Conservation (phyloP, 2,888 invertebrate genomes). For the Clunio marinus region DNA sequence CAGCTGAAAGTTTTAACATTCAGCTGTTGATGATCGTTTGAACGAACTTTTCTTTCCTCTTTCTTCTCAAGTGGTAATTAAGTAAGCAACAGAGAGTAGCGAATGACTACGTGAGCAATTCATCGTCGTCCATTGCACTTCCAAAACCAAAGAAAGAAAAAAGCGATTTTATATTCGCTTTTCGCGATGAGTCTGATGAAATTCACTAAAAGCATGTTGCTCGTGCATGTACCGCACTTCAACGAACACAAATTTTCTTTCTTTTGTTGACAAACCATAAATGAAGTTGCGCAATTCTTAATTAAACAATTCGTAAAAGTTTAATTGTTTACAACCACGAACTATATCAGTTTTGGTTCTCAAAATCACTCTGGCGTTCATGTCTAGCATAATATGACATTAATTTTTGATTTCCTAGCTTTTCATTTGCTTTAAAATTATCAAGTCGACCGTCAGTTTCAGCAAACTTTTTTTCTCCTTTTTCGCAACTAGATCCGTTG, state of each 20-base stretch:
- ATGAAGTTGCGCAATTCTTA: background rate
- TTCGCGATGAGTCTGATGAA: slow-evolving; percentile 11
- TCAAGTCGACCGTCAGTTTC: too few relatives aligned
- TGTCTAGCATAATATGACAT: background rate
- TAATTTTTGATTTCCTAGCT: background rate
- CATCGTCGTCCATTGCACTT: background rate
- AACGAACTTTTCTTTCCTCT: background rate
- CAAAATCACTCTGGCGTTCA: background rate
- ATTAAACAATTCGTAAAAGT: slow-evolving; percentile 31
- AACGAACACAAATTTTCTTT: slow-evolving; percentile 2
- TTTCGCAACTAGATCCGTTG: too few relatives aligned
- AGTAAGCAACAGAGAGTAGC: too few relatives aligned
- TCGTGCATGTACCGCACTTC: background rate
- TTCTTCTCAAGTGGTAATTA: background rate
- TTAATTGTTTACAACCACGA: slow-evolving; percentile 14
- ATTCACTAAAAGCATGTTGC: background rate
- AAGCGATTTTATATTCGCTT: background rate
- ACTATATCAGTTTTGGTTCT: background rate
- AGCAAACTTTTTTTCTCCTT: background rate
- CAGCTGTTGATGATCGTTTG: background rate
- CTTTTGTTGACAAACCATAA: slow-evolving; percentile 31
- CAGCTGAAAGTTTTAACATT: background rate
- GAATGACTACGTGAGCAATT: slow-evolving; percentile 2
- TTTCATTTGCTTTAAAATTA: too few relatives aligned
- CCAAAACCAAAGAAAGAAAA: background rate